Evolutionary conservation across 2,797 vertebrate species (phyloP).

Genomic region (Notolepis coatsorum): DNA sequence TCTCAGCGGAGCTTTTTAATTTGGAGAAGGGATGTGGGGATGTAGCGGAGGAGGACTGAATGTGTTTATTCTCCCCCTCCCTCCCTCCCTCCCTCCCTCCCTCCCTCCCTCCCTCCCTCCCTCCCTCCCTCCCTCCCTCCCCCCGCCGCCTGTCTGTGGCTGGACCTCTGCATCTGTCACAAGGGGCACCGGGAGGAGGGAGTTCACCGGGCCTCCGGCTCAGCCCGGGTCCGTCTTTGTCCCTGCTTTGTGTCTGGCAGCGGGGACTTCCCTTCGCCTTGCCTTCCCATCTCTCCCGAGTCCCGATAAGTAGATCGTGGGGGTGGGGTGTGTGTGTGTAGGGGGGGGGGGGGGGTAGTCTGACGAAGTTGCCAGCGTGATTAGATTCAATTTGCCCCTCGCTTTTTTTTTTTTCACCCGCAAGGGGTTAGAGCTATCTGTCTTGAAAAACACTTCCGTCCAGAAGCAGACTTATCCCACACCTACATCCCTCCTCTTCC

Average conservation of each 20-base stretch:
- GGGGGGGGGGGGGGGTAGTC: too few species aligned
- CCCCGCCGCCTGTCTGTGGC: slow-evolving; percentile 66
- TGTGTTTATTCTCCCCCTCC: slow-evolving; percentile 76
- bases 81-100: slow-evolving; percentile 24
- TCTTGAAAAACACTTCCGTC: slow-evolving; percentile 70
- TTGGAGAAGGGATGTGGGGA: slow-evolving; percentile 31
- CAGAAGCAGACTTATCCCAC: slow-evolving; percentile 63
- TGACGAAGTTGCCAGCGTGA: slow-evolving; percentile 71
- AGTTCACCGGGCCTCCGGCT: slow-evolving; percentile 47
- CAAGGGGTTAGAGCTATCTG: slow-evolving; percentile 56
- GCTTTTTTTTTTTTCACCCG: slow-evolving; percentile 60
- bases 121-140: slow-evolving; percentile 24
- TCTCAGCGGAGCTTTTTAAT: slow-evolving; percentile 65
- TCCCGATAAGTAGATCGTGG: slow-evolving; percentile 68
- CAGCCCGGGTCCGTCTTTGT: slow-evolving; percentile 52
- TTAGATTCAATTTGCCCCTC: slow-evolving; percentile 65
- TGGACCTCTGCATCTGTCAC: slow-evolving; percentile 70
- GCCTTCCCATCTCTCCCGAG: slow-evolving; percentile 38
- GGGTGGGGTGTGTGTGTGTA: too few species aligned
- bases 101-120: slow-evolving; percentile 61
- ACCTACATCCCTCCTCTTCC: slow-evolving; percentile 43
- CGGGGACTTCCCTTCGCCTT: slow-evolving; percentile 47
- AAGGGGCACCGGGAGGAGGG: slow-evolving; percentile 53
- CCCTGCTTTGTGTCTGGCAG: slow-evolving; percentile 66
- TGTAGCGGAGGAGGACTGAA: slow-evolving; percentile 27